These are phyloP conservation scores for Exocentrus adspersus DNA, from an alignment of 2,888 invertebrate genomes.

Conservation along the genomic window DNA sequence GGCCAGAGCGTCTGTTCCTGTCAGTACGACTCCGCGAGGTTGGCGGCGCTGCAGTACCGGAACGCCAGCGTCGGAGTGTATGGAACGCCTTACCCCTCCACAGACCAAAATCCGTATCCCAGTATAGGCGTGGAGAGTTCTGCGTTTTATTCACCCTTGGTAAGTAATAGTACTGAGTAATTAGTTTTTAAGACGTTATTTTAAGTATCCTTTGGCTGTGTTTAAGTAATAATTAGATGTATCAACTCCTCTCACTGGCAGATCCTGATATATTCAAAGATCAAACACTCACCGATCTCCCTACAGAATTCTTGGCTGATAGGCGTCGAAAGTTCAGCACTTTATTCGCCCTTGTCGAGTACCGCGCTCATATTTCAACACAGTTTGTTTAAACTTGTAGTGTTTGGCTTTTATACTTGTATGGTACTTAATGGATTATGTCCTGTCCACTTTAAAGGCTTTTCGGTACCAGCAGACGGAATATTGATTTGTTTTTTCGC, in stretches of 20 bases:
- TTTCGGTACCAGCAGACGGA: slow-evolving; percentile 43
- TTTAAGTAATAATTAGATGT: too few species aligned
- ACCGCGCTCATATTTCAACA: slow-evolving; percentile 49
- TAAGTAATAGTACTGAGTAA: too few species aligned
- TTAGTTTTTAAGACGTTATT: too few species aligned
- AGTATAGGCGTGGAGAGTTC: slow-evolving; percentile 94
- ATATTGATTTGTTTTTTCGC: slow-evolving; percentile 43
- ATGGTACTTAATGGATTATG: slow-evolving; percentile 49
- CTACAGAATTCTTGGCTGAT: too few species aligned
- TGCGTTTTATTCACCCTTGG: slow-evolving; percentile 94
- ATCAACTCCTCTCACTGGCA: too few species aligned
- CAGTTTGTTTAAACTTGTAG: slow-evolving; percentile 48
- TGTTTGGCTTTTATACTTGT: slow-evolving; percentile 48
- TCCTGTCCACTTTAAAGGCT: slow-evolving; percentile 44
- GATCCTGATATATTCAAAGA: too few species aligned
- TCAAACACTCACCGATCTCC: too few species aligned
- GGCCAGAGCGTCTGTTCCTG: slow-evolving; percentile 95
- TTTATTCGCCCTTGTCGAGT: slow-evolving; percentile 95
- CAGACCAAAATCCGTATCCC: slow-evolving; percentile 92
- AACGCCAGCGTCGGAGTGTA: slow-evolving; percentile 86
- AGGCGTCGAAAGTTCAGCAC: slow-evolving; percentile 92
- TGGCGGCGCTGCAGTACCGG: slow-evolving; percentile 81
- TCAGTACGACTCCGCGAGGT: slow-evolving; percentile 89
- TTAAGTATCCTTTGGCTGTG: slow-evolving; percentile 62
- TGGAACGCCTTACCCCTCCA: slow-evolving; percentile 88